Conservation (phyloP, 2,888 invertebrate species). For the Caradrina kadenii region DNA sequence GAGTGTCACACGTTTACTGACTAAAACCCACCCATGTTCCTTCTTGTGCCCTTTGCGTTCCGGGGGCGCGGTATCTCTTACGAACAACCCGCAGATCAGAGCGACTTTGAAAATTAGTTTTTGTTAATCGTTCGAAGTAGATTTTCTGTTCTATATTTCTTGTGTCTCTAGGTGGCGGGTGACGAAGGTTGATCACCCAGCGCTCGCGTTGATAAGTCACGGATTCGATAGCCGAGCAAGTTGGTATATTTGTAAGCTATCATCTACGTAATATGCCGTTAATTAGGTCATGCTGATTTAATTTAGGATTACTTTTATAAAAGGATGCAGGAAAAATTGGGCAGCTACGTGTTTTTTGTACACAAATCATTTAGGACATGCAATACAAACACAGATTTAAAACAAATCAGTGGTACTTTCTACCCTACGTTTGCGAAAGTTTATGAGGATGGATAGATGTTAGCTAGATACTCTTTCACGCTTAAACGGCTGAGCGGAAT, state of each 20-base stretch:
- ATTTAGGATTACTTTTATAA: conserved; percentile 12
- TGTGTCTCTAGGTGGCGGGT: conserved; percentile 59
- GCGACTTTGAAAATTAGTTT: not conserved
- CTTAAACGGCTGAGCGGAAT: too few relatives aligned
- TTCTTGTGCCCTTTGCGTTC: too few relatives aligned
- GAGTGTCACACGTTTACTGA: too few relatives aligned
- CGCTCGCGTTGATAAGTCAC: conserved; percentile 64
- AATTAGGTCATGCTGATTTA: conserved; percentile 53
- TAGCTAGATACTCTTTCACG: too few relatives aligned
- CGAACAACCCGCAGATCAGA: too few relatives aligned
- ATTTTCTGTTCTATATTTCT: conserved; percentile 41
- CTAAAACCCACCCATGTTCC: too few relatives aligned
- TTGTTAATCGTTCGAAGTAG: conserved; percentile 8
- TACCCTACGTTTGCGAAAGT: too few relatives aligned
- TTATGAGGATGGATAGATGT: too few relatives aligned
- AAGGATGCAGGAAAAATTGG: conserved; percentile 2
- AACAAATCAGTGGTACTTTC: too few relatives aligned
- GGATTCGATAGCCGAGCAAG: conserved; percentile 65
- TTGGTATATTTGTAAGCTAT: conserved; percentile 65
- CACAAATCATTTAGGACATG: too few relatives aligned
- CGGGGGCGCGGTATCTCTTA: too few relatives aligned
- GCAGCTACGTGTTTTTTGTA: not conserved
- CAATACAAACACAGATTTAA: too few relatives aligned
- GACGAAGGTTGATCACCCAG: conserved; percentile 67
- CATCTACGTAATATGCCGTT: conserved; percentile 47